These are phyloP conservation scores for Neuroterus valhalla DNA, from an alignment of 1,140 invertebrate species.

Conservation along the genomic window DNA sequence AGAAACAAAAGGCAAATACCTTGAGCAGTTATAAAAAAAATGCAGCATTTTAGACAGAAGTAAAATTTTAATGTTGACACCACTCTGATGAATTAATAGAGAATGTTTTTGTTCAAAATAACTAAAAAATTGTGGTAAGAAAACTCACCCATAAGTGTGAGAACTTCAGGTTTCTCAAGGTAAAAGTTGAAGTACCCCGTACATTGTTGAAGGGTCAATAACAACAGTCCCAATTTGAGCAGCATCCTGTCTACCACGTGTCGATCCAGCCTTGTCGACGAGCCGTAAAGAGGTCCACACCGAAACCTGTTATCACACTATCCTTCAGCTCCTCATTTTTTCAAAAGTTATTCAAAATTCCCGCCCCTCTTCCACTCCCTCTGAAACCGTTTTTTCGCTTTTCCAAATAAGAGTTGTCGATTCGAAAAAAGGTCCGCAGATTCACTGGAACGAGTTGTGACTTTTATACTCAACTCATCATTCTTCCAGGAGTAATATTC, in stretches of 20 bases:
- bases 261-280: conserved; percentile 41
- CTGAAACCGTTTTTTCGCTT: too few species aligned
- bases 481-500: conserved; percentile 35
- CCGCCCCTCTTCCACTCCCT: conserved; percentile 37
- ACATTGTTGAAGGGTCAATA: conserved; percentile 58
- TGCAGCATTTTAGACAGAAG: too few species aligned
- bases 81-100: too few species aligned
- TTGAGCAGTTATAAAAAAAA: too few species aligned
- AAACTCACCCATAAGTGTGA: conserved; percentile 72
- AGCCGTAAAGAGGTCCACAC: conserved; percentile 23
- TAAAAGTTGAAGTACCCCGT: conserved; percentile 72
- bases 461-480: conserved; percentile 54
- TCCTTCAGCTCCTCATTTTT: conserved; percentile 51
- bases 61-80: too few species aligned
- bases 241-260: conserved; percentile 58
- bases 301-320: conserved; percentile 8
- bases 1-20: too few species aligned
- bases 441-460: too few species aligned
- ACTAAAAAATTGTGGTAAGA: too few species aligned
- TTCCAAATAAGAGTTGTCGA: too few species aligned
- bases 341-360: conserved; percentile 23
- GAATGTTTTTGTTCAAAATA: too few species aligned
- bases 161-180: conserved; percentile 70
- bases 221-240: conserved; percentile 60
- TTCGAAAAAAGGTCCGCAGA: too few species aligned